Percentiles rank a stretch among this genome's conserved stretches.
Conservation (phyloP, 2,113 vertebrate species). For the Leptodactylus fuscus region DNA sequence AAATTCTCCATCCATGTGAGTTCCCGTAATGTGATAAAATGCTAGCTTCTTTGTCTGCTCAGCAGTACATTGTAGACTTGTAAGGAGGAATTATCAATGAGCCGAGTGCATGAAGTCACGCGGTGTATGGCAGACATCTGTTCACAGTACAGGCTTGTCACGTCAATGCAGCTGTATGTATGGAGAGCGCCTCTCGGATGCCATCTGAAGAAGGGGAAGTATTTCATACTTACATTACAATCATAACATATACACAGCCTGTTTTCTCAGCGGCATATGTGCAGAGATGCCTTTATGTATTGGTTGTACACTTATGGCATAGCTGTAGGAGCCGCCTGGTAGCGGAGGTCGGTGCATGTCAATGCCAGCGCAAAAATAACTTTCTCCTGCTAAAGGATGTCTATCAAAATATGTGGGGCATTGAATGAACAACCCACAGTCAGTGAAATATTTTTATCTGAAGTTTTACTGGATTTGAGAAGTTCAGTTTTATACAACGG, state of each 20-base stretch:
- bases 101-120: not conserved
- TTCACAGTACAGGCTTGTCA: not conserved
- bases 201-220: not conserved
- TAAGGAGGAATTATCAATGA: not conserved
- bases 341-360: not conserved
- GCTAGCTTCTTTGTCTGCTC: not conserved
- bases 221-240: slow-evolving; percentile 1
- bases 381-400: not conserved
- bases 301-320: not conserved
- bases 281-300: not conserved
- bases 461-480: not conserved
- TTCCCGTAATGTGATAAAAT: too few relatives aligned
- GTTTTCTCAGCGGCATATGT: not conserved
- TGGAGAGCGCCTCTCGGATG: not conserved
- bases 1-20: too few relatives aligned
- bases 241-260: not conserved
- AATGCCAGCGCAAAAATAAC: not conserved
- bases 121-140: not conserved
- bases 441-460: not conserved
- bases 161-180: not conserved
- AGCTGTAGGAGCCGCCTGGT: not conserved
- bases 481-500: not conserved
- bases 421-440: not conserved
- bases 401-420: not conserved
- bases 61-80: too few relatives aligned